Evolutionary conservation across 2,113 vertebrate genomes (phyloP).

Genomic region (Nipponia nippon): DNA sequence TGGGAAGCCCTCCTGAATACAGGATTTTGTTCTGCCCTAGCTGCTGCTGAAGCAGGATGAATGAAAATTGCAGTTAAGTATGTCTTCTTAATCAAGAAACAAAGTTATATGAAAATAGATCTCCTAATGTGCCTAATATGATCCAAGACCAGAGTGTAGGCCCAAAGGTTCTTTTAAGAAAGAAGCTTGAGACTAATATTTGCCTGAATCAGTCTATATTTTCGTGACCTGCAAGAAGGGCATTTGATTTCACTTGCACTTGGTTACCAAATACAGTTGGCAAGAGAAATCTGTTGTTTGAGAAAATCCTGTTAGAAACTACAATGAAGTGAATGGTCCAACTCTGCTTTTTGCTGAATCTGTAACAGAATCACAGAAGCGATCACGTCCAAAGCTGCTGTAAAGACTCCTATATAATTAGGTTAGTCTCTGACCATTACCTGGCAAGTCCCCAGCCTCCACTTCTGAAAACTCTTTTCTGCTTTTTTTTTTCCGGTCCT

Average conservation of each 20-base stretch:
- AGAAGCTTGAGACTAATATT: neutral
- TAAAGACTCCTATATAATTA: neutral
- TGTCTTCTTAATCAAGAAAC: neutral
- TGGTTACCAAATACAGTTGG: neutral
- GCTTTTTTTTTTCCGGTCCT: accelerated
- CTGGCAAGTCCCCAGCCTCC: neutral
- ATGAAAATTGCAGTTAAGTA: neutral
- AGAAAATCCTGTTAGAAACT: neutral
- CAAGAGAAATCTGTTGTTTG: neutral
- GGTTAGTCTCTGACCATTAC: neutral
- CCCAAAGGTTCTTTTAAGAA: neutral
- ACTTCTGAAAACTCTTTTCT: neutral
- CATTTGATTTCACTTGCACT: neutral
- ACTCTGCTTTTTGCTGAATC: neutral
- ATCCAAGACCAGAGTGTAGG: neutral
- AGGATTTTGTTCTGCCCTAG: neutral
- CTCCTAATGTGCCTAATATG: neutral
- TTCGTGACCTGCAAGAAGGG: neutral
- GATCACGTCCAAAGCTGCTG: neutral
- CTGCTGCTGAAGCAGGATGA: neutral
- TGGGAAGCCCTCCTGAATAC: neutral
- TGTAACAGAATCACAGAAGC: neutral
- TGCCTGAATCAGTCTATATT: neutral
- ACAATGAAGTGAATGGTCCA: neutral
- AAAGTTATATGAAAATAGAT: neutral